Evolutionary conservation across 2,797 vertebrate species (phyloP).

Genomic region (Squalus acanthias): DNA sequence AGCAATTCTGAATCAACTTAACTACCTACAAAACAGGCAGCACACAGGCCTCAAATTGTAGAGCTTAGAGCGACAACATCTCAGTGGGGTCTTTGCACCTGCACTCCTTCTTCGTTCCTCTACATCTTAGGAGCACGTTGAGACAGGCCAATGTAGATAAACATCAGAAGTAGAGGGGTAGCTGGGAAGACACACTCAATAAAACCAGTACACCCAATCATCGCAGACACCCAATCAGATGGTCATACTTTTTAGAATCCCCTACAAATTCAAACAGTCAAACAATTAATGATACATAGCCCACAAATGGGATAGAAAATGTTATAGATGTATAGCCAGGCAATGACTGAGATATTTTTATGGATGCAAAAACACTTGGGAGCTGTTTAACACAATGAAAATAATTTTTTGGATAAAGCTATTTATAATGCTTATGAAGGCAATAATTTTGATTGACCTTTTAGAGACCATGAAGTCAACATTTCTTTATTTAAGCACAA

Average conservation of each 20-base stretch:
- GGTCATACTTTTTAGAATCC: no score
- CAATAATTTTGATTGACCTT: no score
- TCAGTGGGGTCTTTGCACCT: not conserved
- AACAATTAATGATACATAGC: no score
- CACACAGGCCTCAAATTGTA: not conserved
- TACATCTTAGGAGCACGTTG: not conserved
- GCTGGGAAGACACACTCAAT: not conserved
- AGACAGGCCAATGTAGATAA: not conserved
- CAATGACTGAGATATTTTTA: not conserved
- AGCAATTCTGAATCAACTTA: not conserved
- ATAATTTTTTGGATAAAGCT: not conserved
- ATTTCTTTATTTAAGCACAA: no score
- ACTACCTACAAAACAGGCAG: not conserved
- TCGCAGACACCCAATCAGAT: not conserved
- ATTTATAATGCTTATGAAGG: not conserved
- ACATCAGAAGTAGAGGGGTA: not conserved
- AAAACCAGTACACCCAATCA: not conserved
- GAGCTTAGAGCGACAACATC: not conserved
- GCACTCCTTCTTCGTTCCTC: not conserved
- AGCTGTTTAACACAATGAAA: not conserved
- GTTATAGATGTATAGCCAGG: no score
- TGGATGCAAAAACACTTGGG: not conserved
- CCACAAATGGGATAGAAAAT: no score
- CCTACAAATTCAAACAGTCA: no score
- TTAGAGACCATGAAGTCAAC: no score